These are phyloP conservation scores for Capricornis sumatraensis DNA, from an alignment of 2,113 vertebrate genomes.

Conservation along the genomic window DNA sequence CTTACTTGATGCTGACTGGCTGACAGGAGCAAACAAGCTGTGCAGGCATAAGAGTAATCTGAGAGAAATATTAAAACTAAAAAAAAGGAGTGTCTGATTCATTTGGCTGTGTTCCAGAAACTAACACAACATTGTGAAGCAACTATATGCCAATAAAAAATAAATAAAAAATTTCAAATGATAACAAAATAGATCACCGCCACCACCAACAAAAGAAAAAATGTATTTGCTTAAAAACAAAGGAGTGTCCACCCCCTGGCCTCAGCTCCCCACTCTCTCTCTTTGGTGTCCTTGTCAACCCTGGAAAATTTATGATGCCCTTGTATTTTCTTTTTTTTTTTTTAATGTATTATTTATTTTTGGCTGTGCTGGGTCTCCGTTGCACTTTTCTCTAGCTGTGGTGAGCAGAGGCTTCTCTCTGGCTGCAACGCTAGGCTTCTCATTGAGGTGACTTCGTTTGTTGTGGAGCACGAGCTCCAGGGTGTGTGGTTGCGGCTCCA, in stretches of 20 bases:
- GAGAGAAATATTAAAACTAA: neutral
- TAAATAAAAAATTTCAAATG: neutral
- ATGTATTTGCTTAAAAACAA: neutral
- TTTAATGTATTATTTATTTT: neutral
- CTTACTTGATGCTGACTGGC: neutral
- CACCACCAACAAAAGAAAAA: neutral
- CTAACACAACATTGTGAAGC: neutral
- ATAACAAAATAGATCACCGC: neutral
- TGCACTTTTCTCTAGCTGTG: neutral
- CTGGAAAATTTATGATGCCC: neutral
- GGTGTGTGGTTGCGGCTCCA: neutral
- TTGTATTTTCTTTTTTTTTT: neutral
- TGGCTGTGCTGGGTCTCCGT: neutral
- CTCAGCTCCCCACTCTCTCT: neutral
- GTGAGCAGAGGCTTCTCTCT: neutral
- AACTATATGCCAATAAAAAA: neutral
- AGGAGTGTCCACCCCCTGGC: neutral
- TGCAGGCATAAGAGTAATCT: neutral
- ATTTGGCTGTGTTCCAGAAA: neutral
- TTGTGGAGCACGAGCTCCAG: neutral
- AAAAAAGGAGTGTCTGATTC: neutral
- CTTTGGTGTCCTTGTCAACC: neutral
- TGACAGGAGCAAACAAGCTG: neutral
- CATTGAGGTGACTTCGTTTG: fast-evolving
- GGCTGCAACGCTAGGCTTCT: neutral